A percentile compares a stretch with the other conserved stretches of the same genome.
These are phyloP conservation scores for Tetropium fuscum DNA, from an alignment of 2,888 invertebrate genomes.

Conservation along the genomic window DNA sequence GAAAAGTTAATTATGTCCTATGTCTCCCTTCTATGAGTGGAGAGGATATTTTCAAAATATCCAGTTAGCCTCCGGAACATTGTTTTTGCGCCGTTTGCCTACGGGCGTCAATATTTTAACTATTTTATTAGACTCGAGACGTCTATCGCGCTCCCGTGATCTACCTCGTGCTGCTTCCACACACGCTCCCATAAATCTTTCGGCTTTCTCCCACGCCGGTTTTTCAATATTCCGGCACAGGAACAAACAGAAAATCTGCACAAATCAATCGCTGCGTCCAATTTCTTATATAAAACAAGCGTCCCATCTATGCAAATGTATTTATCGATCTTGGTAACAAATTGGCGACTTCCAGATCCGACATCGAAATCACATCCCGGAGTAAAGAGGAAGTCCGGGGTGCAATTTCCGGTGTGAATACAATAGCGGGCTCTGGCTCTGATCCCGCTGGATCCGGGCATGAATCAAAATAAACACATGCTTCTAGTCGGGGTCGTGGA, in stretches of 20 bases:
- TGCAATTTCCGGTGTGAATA: constrained; percentile 60
- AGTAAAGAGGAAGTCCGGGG: constrained; percentile 60
- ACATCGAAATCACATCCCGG: constrained; percentile 57
- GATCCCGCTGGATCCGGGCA: constrained; percentile 56
- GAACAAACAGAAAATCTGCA: neutral
- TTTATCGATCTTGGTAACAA: constrained; percentile 56
- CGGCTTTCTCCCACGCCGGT: neutral
- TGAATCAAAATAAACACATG: constrained; percentile 51
- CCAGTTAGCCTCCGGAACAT: too few relatives aligned
- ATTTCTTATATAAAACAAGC: constrained; percentile 12
- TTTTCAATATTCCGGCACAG: neutral
- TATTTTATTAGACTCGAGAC: constrained; percentile 6
- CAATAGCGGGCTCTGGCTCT: constrained; percentile 54
- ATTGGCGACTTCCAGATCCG: constrained; percentile 61
- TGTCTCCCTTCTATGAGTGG: too few relatives aligned
- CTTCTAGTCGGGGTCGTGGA: constrained; percentile 18
- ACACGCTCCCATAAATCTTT: neutral
- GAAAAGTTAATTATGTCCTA: too few relatives aligned
- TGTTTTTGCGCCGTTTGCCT: too few relatives aligned
- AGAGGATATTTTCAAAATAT: too few relatives aligned
- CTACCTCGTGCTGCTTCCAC: neutral
- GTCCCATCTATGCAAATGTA: constrained; percentile 34
- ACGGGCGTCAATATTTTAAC: constrained; percentile 10
- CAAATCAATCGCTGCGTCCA: neutral
- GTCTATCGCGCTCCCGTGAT: neutral